Percentiles rank a stretch among this genome's conserved stretches.
These are phyloP conservation scores for Malurus melanocephalus DNA, from an alignment of 2,113 vertebrate genomes.

Conservation along the genomic window DNA sequence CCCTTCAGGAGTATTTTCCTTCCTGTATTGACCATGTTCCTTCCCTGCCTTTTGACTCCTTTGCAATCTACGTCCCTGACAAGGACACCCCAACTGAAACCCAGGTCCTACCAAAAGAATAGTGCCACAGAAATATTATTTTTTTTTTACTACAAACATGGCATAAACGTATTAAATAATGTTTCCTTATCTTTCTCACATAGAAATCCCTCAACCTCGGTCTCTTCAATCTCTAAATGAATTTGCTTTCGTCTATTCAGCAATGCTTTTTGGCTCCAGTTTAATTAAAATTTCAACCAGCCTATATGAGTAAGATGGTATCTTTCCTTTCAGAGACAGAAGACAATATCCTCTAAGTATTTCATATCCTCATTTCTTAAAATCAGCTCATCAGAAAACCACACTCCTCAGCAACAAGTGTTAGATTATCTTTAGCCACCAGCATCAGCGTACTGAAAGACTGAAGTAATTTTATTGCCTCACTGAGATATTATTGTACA, in stretches of 20 bases:
- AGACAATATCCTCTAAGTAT: conserved; percentile 66
- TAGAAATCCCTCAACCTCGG: background rate
- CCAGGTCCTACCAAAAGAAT: background rate
- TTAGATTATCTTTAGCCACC: conserved; percentile 53
- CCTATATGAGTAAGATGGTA: conserved; percentile 37
- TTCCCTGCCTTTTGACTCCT: background rate
- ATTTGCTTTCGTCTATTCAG: conserved; percentile 46
- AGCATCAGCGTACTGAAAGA: background rate
- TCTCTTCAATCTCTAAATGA: conserved; percentile 1
- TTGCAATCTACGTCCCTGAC: background rate
- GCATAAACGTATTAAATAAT: conserved; percentile 28
- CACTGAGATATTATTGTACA: background rate
- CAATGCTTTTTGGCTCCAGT: conserved; percentile 31
- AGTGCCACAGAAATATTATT: background rate
- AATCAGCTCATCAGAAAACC: conserved; percentile 62
- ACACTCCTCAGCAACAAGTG: conserved; percentile 59
- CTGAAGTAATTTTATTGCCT: conserved; percentile 20
- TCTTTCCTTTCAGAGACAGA: conserved; percentile 53
- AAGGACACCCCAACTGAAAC: background rate
- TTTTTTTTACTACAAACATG: background rate
- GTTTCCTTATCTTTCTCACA: conserved; percentile 35
- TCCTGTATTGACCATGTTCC: fast-evolving
- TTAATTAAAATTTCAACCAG: conserved; percentile 65
- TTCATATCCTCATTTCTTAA: conserved; percentile 61
- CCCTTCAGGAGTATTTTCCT: fast-evolving